Base-by-base conservation (phyloP, 1,140 invertebrate species). In the Drosophila pseudoobscura region DNA sequence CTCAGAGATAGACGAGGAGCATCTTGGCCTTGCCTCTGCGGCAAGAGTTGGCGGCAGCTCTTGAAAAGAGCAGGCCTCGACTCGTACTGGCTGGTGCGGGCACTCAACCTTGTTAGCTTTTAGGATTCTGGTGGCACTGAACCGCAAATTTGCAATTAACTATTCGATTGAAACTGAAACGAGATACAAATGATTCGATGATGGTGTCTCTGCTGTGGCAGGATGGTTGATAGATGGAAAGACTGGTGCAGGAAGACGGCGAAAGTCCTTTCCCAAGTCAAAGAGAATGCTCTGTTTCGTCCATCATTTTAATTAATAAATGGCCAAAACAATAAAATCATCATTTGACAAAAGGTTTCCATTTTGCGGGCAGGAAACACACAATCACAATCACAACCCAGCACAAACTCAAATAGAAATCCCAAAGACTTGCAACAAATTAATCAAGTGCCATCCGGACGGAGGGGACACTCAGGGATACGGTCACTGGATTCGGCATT, bases 271-370 rank as follows among this genome's bases (percentile, higher is more conserved):
- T 13, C 24, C 31, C 41, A 69, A 69, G 31, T 56, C 62, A 69
- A 69, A 69, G 66, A 69, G 68, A 69, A 69, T 63, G 63, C 49
- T 60, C 52, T 47, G 20, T 75, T 66, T 39, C 4, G 35, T 39
- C 4, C 35, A 39, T 39, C 35, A 26, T 44, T 75, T 70, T 78
- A 85, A 85, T 85, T 87, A 78, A 85, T 85, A 87, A 78, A 78
- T 82, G 68, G 58, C 60, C 70, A 47, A 46, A 43, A 72, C 68
- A 72, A 73, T 61, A 24, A 41, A 59, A 45, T 52, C 54, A 59
- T 54, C 43, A 69, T 53, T 69, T 47, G 65, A 69, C 65, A 72
- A 73, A 73, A 63, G 68, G 69, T 63, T 73, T 73, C 5, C 51
- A 73, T 72, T 72, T 51, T 54, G 50, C 57, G 52, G 51, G n/a